Percentiles rank a stretch among this genome's conserved stretches.
Conservation (phyloP, 2,888 invertebrate species). For the Pimpla rufipes region DNA sequence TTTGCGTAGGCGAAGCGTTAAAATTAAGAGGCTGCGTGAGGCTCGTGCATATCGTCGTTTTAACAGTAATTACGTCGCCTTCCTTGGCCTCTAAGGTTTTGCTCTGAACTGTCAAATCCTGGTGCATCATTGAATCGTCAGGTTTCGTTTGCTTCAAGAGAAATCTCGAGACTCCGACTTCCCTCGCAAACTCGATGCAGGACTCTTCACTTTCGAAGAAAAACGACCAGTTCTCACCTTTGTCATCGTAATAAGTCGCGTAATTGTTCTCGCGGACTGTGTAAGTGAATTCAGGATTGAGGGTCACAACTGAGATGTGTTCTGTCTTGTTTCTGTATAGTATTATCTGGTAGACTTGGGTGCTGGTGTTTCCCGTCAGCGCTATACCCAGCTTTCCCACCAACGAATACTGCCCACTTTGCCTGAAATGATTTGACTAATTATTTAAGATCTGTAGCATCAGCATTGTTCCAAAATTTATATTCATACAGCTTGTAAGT, state of each 20-base stretch:
- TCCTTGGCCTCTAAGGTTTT: conserved; percentile 73
- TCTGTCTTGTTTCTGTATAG: conserved; percentile 82
- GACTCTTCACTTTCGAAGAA: conserved; percentile 84
- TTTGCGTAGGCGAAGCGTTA: conserved; percentile 70
- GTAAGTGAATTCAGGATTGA: conserved; percentile 79
- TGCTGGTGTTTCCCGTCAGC: conserved; percentile 77
- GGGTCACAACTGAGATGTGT: conserved; percentile 77
- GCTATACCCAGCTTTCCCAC: conserved; percentile 83
- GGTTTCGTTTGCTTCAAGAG: conserved; percentile 72
- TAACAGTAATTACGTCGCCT: conserved; percentile 75
- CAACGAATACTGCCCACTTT: conserved; percentile 80
- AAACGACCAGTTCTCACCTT: conserved; percentile 87
- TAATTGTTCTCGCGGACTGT: conserved; percentile 80
- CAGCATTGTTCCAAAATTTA: neutral
- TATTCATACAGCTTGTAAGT: conserved; percentile 79
- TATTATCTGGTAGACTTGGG: conserved; percentile 80
- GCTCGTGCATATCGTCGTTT: conserved; percentile 74
- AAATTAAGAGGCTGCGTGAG: conserved; percentile 78
- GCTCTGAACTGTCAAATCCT: conserved; percentile 74
- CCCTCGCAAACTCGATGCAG: conserved; percentile 80
- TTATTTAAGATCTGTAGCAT: neutral
- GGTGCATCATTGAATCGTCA: conserved; percentile 76
- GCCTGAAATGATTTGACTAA: conserved; percentile 67
- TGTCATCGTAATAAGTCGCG: conserved; percentile 85
- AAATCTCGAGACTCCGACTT: conserved; percentile 79